Conservation (phyloP, 2,888 invertebrate genomes). For the Leptinotarsa peninsularis region DNA sequence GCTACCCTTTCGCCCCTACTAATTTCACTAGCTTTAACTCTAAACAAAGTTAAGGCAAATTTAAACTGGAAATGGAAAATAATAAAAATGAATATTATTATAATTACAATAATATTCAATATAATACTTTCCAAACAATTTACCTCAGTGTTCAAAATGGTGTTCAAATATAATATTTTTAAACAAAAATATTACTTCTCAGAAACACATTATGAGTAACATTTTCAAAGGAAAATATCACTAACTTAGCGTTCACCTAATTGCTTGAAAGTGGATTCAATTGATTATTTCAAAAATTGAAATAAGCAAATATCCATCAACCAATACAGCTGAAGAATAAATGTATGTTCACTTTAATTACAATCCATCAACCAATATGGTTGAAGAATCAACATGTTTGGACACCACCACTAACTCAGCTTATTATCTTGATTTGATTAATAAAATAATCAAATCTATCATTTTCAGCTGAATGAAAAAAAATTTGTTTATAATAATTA, state of each 20-base stretch:
- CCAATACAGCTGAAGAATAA: constrained; percentile 8
- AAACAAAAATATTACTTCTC: constrained; percentile 23
- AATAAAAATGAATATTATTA: background rate
- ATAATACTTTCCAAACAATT: background rate
- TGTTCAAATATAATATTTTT: background rate
- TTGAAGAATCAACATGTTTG: constrained; percentile 12
- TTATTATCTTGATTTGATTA: background rate
- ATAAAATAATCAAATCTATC: constrained; percentile 8
- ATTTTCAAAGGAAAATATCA: constrained; percentile 32
- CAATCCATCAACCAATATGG: constrained; percentile 19
- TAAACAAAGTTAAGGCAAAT: background rate
- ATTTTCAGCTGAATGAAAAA: background rate
- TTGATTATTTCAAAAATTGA: constrained; percentile 5
- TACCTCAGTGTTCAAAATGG: background rate
- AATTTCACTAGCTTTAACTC: background rate
- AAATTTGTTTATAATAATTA: constrained; percentile 42
- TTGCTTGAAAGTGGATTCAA: background rate
- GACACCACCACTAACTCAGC: background rate
- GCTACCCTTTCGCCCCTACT: no score
- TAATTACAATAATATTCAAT: constrained; percentile 2
- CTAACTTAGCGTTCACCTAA: background rate
- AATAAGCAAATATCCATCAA: constrained; percentile 9
- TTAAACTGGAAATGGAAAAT: background rate
- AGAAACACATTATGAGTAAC: background rate
- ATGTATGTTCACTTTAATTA: constrained; percentile 2